phyloP scores from a whole-genome alignment of 2,888 invertebrate species.

The Diaphora mendica region DNA sequence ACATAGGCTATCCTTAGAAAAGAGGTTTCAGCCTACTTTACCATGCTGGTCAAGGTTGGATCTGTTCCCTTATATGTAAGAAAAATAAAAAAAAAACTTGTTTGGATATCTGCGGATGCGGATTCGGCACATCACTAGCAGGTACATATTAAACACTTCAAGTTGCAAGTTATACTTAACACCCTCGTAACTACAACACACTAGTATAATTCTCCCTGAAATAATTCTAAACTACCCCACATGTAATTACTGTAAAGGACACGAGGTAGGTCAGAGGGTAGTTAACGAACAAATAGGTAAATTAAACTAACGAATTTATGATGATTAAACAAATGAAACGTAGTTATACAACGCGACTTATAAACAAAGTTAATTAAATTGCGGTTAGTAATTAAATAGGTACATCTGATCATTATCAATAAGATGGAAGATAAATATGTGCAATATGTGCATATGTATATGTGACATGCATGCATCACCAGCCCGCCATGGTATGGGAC shows the following conservation, averaged over 20 bases:
- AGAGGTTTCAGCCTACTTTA: too few species aligned
- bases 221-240: slow-evolving; percentile 3
- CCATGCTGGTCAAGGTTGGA: too few species aligned
- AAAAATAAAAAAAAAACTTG: too few species aligned
- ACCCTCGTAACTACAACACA: background rate
- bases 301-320: slow-evolving; percentile 35
- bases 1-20: too few species aligned
- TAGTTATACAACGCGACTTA: slow-evolving; percentile 16
- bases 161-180: background rate
- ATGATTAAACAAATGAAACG: slow-evolving; percentile 39
- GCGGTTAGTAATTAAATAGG: background rate
- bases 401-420: background rate
- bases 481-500: too few species aligned
- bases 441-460: too few species aligned
- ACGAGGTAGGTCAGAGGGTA: slow-evolving; percentile 3
- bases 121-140: background rate
- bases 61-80: too few species aligned
- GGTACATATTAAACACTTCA: background rate
- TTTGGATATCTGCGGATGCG: background rate
- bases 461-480: too few species aligned
- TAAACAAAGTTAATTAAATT: slow-evolving; percentile 5
- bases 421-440: background rate
- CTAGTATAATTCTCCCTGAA: background rate
- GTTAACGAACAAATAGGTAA: slow-evolving; percentile 21
- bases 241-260: slow-evolving; percentile 3